Conservation (phyloP, 2,797 vertebrate genomes). For the Phalanger gymnotis region DNA sequence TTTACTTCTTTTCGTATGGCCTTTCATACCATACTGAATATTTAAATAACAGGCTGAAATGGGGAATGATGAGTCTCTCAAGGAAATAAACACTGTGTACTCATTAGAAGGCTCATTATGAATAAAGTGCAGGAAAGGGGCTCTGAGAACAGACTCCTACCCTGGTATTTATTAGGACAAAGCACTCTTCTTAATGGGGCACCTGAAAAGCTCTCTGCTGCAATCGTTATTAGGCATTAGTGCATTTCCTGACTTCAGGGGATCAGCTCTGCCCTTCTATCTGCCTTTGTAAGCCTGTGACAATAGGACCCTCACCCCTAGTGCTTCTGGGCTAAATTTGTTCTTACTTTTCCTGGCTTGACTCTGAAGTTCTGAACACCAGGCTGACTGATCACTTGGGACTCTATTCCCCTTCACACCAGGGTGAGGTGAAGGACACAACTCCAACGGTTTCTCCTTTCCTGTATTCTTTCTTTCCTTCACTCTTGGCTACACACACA, state of each 20-base stretch:
- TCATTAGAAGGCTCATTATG: constrained; percentile 89
- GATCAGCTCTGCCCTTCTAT: constrained; percentile 84
- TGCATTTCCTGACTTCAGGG: constrained; percentile 85
- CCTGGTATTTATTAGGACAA: constrained; percentile 86
- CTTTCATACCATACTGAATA: constrained; percentile 78
- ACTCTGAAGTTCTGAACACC: not conserved
- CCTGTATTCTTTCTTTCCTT: not conserved
- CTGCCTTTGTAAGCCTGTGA: constrained; percentile 68
- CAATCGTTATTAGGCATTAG: constrained; percentile 84
- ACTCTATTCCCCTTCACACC: not conserved
- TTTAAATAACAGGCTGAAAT: constrained; percentile 85
- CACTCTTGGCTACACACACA: too few species aligned
- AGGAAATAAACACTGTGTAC: constrained; percentile 86
- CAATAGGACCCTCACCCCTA: constrained; percentile 29
- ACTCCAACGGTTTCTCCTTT: not conserved
- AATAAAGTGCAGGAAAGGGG: constrained; percentile 86
- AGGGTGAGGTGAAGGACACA: not conserved
- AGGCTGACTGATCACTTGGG: not conserved
- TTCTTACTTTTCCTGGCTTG: constrained; percentile 26
- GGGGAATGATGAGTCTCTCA: constrained; percentile 86
- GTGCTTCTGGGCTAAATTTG: constrained; percentile 6
- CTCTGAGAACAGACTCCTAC: constrained; percentile 85
- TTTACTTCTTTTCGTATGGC: constrained; percentile 49
- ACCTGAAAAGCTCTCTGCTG: constrained; percentile 84
- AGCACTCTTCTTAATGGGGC: constrained; percentile 85